Base-by-base conservation (phyloP, 2,113 vertebrate species). In the Melanerpes formicivorus region DNA sequence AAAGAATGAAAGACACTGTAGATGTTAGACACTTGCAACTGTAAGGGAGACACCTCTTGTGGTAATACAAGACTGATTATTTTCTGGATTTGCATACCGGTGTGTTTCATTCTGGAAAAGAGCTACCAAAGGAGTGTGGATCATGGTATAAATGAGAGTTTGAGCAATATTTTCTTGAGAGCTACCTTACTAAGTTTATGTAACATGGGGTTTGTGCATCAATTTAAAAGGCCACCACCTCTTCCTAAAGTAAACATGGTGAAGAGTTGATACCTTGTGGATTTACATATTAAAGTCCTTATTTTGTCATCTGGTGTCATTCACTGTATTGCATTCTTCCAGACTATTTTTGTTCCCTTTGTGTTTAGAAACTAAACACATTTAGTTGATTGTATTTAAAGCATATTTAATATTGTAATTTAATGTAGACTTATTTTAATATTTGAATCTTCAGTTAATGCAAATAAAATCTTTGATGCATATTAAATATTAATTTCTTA, bases 391-490 rank as follows among this genome's bases (percentile, higher is more conserved):
- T 96, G 77, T 97, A 96, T 97, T 95, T 97, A 96, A 96, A 95
- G 55, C 69, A 42, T 97, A 95, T 97, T 95, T 97, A 96, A 97
- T 97, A 96, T 88, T 97, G 96, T 98, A 97, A 98, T 96, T 98
- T 97, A 97, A 98, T 96, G 95, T 96, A 97, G 96, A 97, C 90
- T 96, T 96, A 95, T 94, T 97, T 96, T 93, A 96, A 89, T 95
- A 96, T 92, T 90, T 93, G 88, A 93, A 77, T 95, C 87, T 95
- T 91, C 93, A 92, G 44, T 89, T 95, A 91, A 93, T 89, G 91
- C 84, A 92, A 96, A 94, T 92, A 94, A 96, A 96, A 95, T 70
- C 69, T 94, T 94, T 90, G 88, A 84, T 90, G 84, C 78, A 17
- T 94, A 95, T 93, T 86, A 71, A 86, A n/a, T 88, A 86, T 44